Conservation (phyloP, 2,888 invertebrate species). For the Lasioglossum figueresi region DNA sequence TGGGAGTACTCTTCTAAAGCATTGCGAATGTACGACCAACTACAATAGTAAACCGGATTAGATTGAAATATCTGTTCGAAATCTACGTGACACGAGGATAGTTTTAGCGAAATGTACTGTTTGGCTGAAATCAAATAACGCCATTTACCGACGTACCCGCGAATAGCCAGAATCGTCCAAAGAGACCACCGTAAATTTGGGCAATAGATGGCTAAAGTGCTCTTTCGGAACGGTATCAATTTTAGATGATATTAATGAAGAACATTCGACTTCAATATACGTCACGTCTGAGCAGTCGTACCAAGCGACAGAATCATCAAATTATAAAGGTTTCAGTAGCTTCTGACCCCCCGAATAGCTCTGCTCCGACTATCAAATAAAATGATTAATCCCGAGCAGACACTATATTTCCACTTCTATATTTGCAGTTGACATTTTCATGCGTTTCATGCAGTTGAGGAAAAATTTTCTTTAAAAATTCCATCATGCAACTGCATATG, state of each 20-base stretch:
- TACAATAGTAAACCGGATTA: background rate
- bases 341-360: background rate
- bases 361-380: too few relatives aligned
- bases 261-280: background rate
- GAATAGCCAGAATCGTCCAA: background rate
- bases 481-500: too few relatives aligned
- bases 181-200: background rate
- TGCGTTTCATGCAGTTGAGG: too few relatives aligned
- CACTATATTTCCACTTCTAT: background rate
- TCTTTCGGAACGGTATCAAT: background rate
- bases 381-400: background rate
- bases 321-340: background rate
- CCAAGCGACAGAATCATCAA: background rate
- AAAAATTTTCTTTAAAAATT: too few relatives aligned
- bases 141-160: slow-evolving; percentile 3
- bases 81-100: too few relatives aligned
- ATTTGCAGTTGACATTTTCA: background rate
- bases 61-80: slow-evolving; percentile 26
- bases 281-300: background rate
- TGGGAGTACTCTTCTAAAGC: background rate
- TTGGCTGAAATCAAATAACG: background rate
- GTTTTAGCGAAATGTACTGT: background rate
- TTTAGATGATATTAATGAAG: background rate
- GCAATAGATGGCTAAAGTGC: background rate
- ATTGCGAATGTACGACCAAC: slow-evolving; percentile 11